A percentile compares a stretch with the other conserved stretches of the same genome.
Conservation (phyloP, 2,113 vertebrate species). For the Nerophis ophidion region DNA sequence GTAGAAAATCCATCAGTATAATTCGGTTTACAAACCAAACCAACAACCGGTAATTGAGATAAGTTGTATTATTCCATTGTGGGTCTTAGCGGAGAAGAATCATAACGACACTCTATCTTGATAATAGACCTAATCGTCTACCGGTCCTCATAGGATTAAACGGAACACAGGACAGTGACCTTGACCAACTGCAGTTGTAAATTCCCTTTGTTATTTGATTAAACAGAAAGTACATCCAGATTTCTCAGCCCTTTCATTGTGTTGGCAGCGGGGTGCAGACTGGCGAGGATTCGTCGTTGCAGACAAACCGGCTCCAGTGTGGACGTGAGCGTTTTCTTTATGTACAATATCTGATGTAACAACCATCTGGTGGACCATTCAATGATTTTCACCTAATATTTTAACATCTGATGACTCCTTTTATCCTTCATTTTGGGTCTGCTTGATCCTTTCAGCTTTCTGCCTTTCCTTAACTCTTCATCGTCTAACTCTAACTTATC, state of each 20-base stretch:
- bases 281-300: slow-evolving; percentile 37
- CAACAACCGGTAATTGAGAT: not conserved
- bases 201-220: slow-evolving; percentile 50
- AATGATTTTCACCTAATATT: not conserved
- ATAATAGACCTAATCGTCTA: slow-evolving; percentile 44
- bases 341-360: slow-evolving; percentile 9
- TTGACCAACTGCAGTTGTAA: slow-evolving; percentile 42
- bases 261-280: slow-evolving; percentile 41
- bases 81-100: slow-evolving; percentile 19
- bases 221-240: slow-evolving; percentile 49
- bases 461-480: slow-evolving; percentile 12
- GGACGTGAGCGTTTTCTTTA: slow-evolving; percentile 4
- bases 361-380: slow-evolving; percentile 11
- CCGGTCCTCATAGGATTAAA: slow-evolving; percentile 54
- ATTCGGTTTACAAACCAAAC: not conserved
- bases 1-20: not conserved
- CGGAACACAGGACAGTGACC: slow-evolving; percentile 37
- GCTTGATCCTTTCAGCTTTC: slow-evolving; percentile 15
- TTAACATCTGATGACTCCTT: slow-evolving; percentile 18
- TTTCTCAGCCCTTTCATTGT: slow-evolving; percentile 52
- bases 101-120: slow-evolving; percentile 36
- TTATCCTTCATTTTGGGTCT: slow-evolving; percentile 14
- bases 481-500: slow-evolving; percentile 21
- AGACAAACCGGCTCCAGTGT: slow-evolving; percentile 38
- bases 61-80: slow-evolving; percentile 21